Percentiles rank a stretch among this genome's conserved stretches.
phyloP scores from a whole-genome alignment of 2,888 invertebrate species.

The Lasius platythorax region DNA sequence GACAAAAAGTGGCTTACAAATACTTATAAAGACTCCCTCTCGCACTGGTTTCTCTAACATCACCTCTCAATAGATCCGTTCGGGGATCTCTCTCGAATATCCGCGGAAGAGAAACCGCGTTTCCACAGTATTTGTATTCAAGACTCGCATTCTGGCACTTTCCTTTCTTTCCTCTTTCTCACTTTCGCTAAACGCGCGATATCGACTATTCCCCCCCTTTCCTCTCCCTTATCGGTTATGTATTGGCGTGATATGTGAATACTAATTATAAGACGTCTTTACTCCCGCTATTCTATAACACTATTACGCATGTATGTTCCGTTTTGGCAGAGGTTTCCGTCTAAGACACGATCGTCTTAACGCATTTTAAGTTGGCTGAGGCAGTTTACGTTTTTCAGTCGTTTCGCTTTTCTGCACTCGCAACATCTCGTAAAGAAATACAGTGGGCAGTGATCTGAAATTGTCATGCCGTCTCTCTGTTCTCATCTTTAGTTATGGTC shows the following conservation, averaged over 20 bases:
- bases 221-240: conserved; percentile 62
- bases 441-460: conserved; percentile 17
- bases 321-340: conserved; percentile 78
- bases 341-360: conserved; percentile 59
- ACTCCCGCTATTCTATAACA: conserved; percentile 77
- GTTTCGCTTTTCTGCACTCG: conserved; percentile 55
- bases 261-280: conserved; percentile 77
- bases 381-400: conserved; percentile 77
- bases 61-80: conserved; percentile 51
- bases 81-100: conserved; percentile 24
- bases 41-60: conserved; percentile 58
- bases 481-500: background rate
- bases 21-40: conserved; percentile 70
- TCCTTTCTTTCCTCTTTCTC: background rate
- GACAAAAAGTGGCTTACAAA: conserved; percentile 83
- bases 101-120: background rate
- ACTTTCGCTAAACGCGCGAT: conserved; percentile 64
- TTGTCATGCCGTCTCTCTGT: conserved; percentile 9
- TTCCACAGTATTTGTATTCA: conserved; percentile 8
- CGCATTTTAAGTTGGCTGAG: conserved; percentile 76
- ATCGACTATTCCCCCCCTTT: conserved; percentile 70
- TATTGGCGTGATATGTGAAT: conserved; percentile 81
- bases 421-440: conserved; percentile 42
- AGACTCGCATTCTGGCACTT: conserved; percentile 10
- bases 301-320: conserved; percentile 77